A percentile compares a stretch with the other conserved stretches of the same genome.
phyloP scores from a whole-genome alignment of 2,888 invertebrate genomes.

The Limenitis arthemis region DNA sequence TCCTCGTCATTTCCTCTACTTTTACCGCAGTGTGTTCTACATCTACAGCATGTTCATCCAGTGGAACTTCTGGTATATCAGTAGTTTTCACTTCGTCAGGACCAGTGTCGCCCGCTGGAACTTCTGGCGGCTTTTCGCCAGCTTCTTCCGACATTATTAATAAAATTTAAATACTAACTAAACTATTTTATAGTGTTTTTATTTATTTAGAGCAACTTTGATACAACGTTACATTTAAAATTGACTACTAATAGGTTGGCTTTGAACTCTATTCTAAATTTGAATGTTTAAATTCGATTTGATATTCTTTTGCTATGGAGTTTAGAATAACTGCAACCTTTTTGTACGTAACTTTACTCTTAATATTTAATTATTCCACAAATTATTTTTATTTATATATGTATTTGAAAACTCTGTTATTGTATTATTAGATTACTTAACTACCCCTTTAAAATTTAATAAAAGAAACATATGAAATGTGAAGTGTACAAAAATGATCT shows the following conservation, averaged over 20 bases:
- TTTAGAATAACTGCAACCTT: too few species aligned
- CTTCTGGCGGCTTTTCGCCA: constrained; percentile 29
- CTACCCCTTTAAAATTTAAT: too few species aligned
- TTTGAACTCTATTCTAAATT: neutral
- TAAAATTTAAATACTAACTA: constrained; percentile 12
- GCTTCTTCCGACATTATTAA: constrained; percentile 36
- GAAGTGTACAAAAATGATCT: too few species aligned
- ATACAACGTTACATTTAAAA: neutral
- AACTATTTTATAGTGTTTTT: constrained; percentile 13
- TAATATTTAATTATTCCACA: too few species aligned
- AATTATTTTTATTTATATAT: too few species aligned
- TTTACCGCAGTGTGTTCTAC: constrained; percentile 33
- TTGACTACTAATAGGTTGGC: neutral
- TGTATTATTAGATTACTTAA: too few species aligned
- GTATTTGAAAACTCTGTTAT: too few species aligned
- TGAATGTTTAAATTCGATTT: too few species aligned
- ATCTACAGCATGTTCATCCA: constrained; percentile 30
- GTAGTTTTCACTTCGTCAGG: constrained; percentile 9
- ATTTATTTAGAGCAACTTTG: neutral
- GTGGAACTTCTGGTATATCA: constrained; percentile 17
- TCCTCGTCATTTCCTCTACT: constrained; percentile 33
- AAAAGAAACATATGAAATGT: too few species aligned
- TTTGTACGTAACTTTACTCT: too few species aligned
- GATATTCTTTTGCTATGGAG: too few species aligned
- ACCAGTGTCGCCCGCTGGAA: constrained; percentile 17